Evolutionary conservation across 2,888 invertebrate species (phyloP), one percentile per base, ranked within the genome.

Genomic region (Pollenia angustigena): DNA sequence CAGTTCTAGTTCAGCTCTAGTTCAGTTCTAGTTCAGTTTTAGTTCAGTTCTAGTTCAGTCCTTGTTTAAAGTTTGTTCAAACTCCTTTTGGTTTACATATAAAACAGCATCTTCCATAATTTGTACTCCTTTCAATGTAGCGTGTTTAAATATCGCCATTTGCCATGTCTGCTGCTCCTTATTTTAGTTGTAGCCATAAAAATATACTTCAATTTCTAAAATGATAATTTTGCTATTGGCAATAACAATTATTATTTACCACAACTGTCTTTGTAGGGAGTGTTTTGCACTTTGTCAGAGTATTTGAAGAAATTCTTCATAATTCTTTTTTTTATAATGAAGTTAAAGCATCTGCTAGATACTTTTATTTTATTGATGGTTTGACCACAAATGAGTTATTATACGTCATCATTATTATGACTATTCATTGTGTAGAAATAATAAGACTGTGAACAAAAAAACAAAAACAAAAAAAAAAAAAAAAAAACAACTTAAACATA

Each of bases 161-260:
- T 64, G 14, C 2, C n/a, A 52, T 23, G 56, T 48, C n/a, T 9
- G 18, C 54, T 44, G 8, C 62, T 50, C 42, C 46, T 23, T 64
- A 52, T 9, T 62, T 42, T 32, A 54, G 40, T 32, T 81, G 10
- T 10, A 14, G 62, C 16, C 46, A 62, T 54, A 72, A 48, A 54
- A 66, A 56, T n/a, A 54, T 32, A 58, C 66, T 50, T 69, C 69
- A 79, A 62, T 69, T 76, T 75, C 56, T 85, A 78, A 74, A 85
- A 74, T 74, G 72, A 46, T 82, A 42, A 82, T 79, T 85, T 79
- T 64, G 85, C 85, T 75, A 54, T 79, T 72, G 74, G 85, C 85
- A 62, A 44, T 79, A 84, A 78, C 32, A 72, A 79, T 79, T 72
- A 68, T 81, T 64, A 74, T 52, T 60, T 46, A 64, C 82, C 82